Percentiles rank a stretch among this genome's conserved stretches.
These are phyloP conservation scores for Champsocephalus gunnari DNA, from an alignment of 2,797 vertebrate species.

Conservation along the genomic window DNA sequence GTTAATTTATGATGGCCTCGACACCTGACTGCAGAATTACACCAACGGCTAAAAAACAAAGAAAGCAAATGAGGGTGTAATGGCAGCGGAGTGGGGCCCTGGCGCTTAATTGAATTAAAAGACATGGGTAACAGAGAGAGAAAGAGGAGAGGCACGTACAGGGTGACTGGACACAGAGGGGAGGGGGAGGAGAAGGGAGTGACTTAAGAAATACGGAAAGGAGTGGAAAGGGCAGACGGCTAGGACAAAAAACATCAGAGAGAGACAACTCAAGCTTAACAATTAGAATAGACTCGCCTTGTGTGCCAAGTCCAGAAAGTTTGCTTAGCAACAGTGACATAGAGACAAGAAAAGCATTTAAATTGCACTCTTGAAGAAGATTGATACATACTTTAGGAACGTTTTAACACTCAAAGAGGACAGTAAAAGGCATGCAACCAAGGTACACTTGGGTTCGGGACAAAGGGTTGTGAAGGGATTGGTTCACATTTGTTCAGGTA, in stretches of 20 bases:
- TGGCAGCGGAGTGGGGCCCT: constrained; percentile 90
- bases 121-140: constrained; percentile 74
- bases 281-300: constrained; percentile 64
- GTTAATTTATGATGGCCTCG: constrained; percentile 86
- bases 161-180: constrained; percentile 58
- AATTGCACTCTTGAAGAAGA: constrained; percentile 34
- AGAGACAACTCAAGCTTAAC: constrained; percentile 68
- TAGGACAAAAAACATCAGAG: constrained; percentile 72
- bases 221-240: constrained; percentile 56
- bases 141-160: constrained; percentile 42
- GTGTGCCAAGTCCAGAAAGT: constrained; percentile 70
- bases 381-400: constrained; percentile 21
- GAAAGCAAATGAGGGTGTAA: constrained; percentile 94
- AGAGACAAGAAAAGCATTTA: constrained; percentile 51
- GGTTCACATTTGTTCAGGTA: not conserved
- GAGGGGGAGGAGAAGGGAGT: constrained; percentile 45
- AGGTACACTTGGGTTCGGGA: not conserved
- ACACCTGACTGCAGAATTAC: constrained; percentile 89
- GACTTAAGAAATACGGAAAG: constrained; percentile 67
- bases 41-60: constrained; percentile 87
- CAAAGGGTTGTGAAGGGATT: not conserved
- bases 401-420: constrained; percentile 2
- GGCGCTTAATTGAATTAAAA: constrained; percentile 99
- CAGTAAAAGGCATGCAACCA: constrained; percentile 3
- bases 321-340: constrained; percentile 76